phyloP scores from a whole-genome alignment of 2,888 invertebrate species.

The Listrodromus nycthemerus region DNA sequence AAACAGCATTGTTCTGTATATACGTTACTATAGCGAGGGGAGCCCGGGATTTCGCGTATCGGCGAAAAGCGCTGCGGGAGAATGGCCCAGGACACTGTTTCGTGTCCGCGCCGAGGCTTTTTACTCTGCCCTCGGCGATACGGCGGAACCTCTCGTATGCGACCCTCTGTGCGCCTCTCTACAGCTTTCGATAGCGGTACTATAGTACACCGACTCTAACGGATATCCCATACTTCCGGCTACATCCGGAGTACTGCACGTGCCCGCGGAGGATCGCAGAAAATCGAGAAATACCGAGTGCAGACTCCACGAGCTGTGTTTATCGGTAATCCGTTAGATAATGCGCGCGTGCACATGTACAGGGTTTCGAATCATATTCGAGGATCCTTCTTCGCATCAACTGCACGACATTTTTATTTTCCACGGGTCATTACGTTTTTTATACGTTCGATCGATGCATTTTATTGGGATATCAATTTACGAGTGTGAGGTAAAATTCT shows the following conservation, averaged over 20 bases:
- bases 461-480: neutral
- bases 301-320: constrained; percentile 71
- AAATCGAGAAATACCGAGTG: constrained; percentile 15
- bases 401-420: neutral
- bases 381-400: neutral
- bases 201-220: constrained; percentile 21
- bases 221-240: constrained; percentile 34
- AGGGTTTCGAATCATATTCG: constrained; percentile 50
- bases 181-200: constrained; percentile 26
- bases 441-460: neutral
- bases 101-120: constrained; percentile 38
- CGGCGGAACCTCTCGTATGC: constrained; percentile 7
- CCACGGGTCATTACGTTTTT: neutral
- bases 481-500: neutral
- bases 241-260: constrained; percentile 8
- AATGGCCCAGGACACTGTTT: constrained; percentile 43
- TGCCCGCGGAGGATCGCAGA: constrained; percentile 3
- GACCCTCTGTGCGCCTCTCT: neutral
- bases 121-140: constrained; percentile 21
- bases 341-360: constrained; percentile 67
- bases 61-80: constrained; percentile 42
- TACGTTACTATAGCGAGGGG: constrained; percentile 16
- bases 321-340: constrained; percentile 75
- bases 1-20: constrained; percentile 36
- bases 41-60: constrained; percentile 44